Evolutionary conservation across 2,888 invertebrate species (phyloP), one percentile per base, ranked within the genome.

Genomic region (Eledona agricola): DNA sequence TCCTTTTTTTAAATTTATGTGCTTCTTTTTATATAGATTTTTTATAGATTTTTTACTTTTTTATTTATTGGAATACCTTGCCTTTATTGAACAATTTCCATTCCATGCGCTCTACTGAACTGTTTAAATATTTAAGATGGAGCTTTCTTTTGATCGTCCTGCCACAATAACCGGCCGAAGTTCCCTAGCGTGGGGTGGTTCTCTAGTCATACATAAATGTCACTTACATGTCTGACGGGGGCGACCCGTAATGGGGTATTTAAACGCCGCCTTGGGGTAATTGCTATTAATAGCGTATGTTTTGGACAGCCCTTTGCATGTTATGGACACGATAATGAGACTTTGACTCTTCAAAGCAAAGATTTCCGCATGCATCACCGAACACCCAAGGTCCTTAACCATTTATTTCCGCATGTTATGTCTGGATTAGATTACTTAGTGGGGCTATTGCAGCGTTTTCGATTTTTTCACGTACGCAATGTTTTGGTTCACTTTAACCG

Each of bases 291-390:
- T 72, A 71, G 72, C 66, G 73, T 64, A 66, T 73, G 73, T 72
- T 71, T 68, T 58, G 71, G 73, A 74, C 73, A 73, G 72, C 69
- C 66, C 67, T 72, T 73, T 73, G 74, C 72, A 72, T 74, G 73
- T 70, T 70, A 69, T 68, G 71, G 72, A 74, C 74, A 73, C 70
- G 71, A 71, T 72, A 72, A 74, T 73, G 72, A 74, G 72, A 69
- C 64, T 66, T 62, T 57, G 62, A 63, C 65, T 66, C 64, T 64
- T 66, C 66, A 66, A 66, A 66, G 66, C 57, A 58, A 65, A 64
- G 62, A 55, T 58, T 61, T 61, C 57, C 42, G 46, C 58, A 61
- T 63, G 63, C 63, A 61, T 61, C 63, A 55, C 37, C 54, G 58
- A 52, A 20, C 19, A 37, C 35, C 10, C 23, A 28, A 47, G 37